A percentile compares a stretch with the other conserved stretches of the same genome.
Evolutionary conservation across 1,140 invertebrate species (phyloP).

Genomic region (Hyles vespertilio): DNA sequence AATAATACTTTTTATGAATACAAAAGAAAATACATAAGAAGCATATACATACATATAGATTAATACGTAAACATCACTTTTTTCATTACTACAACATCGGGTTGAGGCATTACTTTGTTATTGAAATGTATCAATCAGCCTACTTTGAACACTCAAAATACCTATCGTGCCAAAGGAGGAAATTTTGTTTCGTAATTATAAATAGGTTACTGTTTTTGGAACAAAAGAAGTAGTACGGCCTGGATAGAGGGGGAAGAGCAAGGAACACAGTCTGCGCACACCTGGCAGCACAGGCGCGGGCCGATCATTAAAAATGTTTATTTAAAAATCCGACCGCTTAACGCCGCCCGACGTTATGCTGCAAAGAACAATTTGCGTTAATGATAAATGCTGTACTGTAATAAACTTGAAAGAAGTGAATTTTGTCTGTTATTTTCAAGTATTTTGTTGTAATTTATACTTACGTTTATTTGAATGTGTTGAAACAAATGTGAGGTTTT

Average conservation of each 20-base stretch:
- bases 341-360: conserved; percentile 38
- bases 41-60: no score
- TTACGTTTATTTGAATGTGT: no score
- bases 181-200: conserved; percentile 47
- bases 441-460: no score
- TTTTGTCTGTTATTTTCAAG: no score
- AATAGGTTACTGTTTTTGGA: conserved; percentile 56
- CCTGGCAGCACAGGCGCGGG: conserved; percentile 62
- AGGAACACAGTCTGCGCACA: conserved; percentile 61
- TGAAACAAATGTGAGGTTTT: no score
- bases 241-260: conserved; percentile 28
- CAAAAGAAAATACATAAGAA: no score
- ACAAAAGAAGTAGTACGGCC: conserved; percentile 58
- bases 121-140: no score
- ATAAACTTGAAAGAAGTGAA: no score
- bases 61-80: no score
- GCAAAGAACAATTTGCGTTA: conserved; percentile 37
- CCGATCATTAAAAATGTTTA: conserved; percentile 74
- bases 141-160: neutral
- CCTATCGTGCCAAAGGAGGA: conserved; percentile 31
- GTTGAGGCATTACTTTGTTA: no score
- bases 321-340: conserved; percentile 75
- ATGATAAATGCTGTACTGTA: neutral
- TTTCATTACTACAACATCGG: no score
- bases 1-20: no score